Conservation (phyloP, 2,113 vertebrate species). For the Notothenia coriiceps region DNA sequence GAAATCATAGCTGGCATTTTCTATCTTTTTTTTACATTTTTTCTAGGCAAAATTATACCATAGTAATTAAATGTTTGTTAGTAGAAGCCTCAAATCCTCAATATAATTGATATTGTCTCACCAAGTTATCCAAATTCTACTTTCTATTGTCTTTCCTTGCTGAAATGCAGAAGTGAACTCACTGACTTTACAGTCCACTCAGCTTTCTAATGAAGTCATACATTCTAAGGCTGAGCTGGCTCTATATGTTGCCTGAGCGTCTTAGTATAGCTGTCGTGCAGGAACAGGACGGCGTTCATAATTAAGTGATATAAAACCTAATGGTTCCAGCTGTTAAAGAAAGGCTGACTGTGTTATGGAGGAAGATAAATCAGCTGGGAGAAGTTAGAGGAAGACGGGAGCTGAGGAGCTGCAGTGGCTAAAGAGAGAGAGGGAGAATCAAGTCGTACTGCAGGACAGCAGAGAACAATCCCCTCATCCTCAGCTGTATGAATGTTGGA, state of each 20-base stretch:
- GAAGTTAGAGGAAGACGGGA: slow-evolving; percentile 18
- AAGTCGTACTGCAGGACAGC: slow-evolving; percentile 48
- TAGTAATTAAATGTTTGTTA: not conserved
- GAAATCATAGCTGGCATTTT: not conserved
- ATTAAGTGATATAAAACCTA: slow-evolving; percentile 71
- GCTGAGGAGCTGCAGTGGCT: slow-evolving; percentile 45
- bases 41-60: not conserved
- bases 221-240: slow-evolving; percentile 44
- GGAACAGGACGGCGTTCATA: slow-evolving; percentile 48
- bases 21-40: not conserved
- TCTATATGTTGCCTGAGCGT: slow-evolving; percentile 45
- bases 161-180: slow-evolving; percentile 30
- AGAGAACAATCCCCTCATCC: slow-evolving; percentile 48
- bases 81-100: not conserved
- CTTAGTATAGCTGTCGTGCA: slow-evolving; percentile 56
- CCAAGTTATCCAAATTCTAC: not conserved
- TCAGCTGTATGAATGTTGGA: slow-evolving; percentile 52
- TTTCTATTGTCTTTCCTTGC: slow-evolving; percentile 23
- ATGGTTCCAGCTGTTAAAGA: slow-evolving; percentile 64
- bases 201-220: slow-evolving; percentile 50
- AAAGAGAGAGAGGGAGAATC: slow-evolving; percentile 5
- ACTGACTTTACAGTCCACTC: slow-evolving; percentile 48
- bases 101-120: slow-evolving; percentile 10
- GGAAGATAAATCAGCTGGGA: slow-evolving; percentile 46
- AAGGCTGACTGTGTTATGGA: slow-evolving; percentile 52